phyloP scores from a whole-genome alignment of 2,797 vertebrate species.

The Sylvilagus floridanus region DNA sequence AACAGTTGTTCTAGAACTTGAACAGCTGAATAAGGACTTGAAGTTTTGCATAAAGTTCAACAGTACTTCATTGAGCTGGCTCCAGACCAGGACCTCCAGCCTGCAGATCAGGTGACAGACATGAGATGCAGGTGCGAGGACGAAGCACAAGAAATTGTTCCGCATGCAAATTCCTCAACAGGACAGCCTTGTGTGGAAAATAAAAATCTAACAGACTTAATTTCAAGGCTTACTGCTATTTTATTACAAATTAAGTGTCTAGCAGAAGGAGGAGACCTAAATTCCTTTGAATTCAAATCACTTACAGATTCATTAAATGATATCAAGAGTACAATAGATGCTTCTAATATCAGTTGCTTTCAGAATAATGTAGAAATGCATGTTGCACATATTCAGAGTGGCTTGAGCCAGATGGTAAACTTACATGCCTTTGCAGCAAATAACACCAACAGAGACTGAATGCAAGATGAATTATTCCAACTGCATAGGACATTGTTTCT shows the following conservation, averaged over 20 bases:
- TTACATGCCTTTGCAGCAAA: conserved; percentile 98
- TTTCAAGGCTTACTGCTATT: conserved; percentile 96
- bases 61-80: conserved; percentile 98
- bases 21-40: conserved; percentile 98
- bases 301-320: conserved; percentile 98
- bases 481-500: conserved; percentile 80
- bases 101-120: conserved; percentile 95
- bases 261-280: conserved; percentile 97
- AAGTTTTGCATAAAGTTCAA: conserved; percentile 97
- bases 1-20: conserved; percentile 96
- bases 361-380: conserved; percentile 99
- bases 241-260: conserved; percentile 96
- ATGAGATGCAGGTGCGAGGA: conserved; percentile 95
- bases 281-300: conserved; percentile 99
- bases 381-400: conserved; percentile 99
- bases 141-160: conserved; percentile 95
- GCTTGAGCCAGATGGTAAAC: conserved; percentile 99
- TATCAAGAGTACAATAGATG: conserved; percentile 97
- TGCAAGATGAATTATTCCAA: conserved; percentile 17
- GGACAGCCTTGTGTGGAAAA: conserved; percentile 93
- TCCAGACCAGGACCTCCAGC: conserved; percentile 97
- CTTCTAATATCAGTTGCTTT: conserved; percentile 99
- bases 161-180: conserved; percentile 90
- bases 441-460: conserved; percentile 98
- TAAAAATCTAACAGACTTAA: conserved; percentile 94